These are phyloP conservation scores for Chaetops frenatus DNA, from an alignment of 2,113 vertebrate species.

Conservation along the genomic window DNA sequence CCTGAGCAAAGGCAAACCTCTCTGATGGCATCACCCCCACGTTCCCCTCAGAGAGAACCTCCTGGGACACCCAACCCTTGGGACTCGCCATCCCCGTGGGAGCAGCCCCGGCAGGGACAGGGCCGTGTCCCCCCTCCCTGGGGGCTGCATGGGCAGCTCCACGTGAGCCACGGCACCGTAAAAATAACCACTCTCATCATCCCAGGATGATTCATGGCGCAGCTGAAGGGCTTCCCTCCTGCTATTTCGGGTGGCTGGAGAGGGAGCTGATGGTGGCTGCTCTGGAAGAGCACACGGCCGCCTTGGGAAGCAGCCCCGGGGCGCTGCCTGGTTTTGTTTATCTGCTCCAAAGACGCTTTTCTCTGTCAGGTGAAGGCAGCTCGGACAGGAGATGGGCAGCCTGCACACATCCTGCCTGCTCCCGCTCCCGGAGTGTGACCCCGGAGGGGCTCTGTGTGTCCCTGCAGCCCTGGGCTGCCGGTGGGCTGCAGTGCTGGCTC, in stretches of 20 bases:
- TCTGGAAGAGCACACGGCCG: background rate
- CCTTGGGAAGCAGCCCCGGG: background rate
- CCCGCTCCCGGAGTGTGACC: background rate
- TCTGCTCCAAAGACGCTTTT: background rate
- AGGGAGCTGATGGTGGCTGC: background rate
- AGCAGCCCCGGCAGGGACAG: background rate
- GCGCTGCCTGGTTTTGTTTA: background rate
- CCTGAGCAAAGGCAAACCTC: background rate
- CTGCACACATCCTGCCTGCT: background rate
- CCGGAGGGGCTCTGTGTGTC: accelerated
- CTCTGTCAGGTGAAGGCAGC: background rate
- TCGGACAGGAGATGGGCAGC: accelerated
- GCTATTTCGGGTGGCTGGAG: background rate
- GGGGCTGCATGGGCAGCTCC: background rate
- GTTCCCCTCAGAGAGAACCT: accelerated
- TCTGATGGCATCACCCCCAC: background rate
- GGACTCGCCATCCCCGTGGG: accelerated
- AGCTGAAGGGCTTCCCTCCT: slow-evolving; percentile 42
- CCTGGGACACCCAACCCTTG: background rate
- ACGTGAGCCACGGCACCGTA: background rate
- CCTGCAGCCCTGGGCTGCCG: background rate
- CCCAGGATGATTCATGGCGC: slow-evolving; percentile 12
- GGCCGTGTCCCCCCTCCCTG: accelerated
- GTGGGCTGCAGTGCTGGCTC: accelerated
- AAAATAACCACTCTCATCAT: slow-evolving; percentile 31